Base-by-base conservation (phyloP, 92 coral and sea anemone genomes). In the Umimayanthus kanabou region DNA sequence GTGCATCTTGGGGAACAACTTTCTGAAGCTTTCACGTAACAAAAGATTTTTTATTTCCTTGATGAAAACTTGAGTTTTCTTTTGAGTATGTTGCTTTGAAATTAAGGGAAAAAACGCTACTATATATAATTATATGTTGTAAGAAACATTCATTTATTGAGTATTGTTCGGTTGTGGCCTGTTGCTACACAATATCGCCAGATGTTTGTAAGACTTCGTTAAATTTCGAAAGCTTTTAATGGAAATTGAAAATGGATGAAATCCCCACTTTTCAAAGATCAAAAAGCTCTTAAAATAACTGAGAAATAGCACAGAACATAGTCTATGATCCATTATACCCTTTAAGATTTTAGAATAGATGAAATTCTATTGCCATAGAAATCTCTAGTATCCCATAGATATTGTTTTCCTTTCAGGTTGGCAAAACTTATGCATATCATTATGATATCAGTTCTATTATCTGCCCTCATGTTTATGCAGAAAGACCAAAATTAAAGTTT, bases 321-420 rank as follows among this genome's bases (percentile, higher is more conserved):
- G 1, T 26, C 6, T 43, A n/a, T 81, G 70, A 40, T 70, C 9
- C 6, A 30, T 10, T 69, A 53, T 28, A 42, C 78, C 61, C 55
- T 42, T 28, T 67, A 70, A 83, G 18, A 45, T 16, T 1, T 82
- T 23, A 11, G 65, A 69, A 28, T 83, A 13, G 43, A 15, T 45
- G 53, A 55, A 47, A 45, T 25, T 83, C 81, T 84, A 90, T 95
- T 84, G 76, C 98, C 95, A 91, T 95, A 90, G 94, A 91, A 89
- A 91, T 91, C 90, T 91, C 94, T 93, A 83, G 98, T 93, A 71
- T 82, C 94, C 89, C 90, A 82, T 86, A 92, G 98, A 92, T 93
- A 95, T 95, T 95, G 96, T 95, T 93, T 91, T 92, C 85, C 89
- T 72, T 28, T 33, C 39, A 81, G 86, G 96, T 91, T 88, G 96